Conservation (phyloP, 2,797 vertebrate genomes). For the Knipowitschia caucasica region DNA sequence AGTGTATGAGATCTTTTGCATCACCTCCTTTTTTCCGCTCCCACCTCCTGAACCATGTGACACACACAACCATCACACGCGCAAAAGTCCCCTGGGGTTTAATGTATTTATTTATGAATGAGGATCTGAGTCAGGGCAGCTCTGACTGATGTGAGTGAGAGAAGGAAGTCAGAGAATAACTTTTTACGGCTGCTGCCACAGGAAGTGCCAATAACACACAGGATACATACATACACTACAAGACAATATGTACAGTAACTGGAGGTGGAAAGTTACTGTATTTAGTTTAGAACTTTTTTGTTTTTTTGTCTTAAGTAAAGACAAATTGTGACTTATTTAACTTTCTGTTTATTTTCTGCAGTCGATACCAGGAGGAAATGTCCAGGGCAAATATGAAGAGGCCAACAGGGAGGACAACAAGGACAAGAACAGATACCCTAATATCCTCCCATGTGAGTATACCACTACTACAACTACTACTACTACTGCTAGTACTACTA, state of each 20-base stretch:
- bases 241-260: no score
- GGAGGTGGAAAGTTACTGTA: no score
- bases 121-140: constrained; percentile 42
- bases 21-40: no score
- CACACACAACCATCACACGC: constrained; percentile 29
- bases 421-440: constrained; percentile 98
- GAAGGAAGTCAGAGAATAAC: constrained; percentile 57
- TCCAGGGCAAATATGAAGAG: constrained; percentile 87
- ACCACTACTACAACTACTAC: neutral
- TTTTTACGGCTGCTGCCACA: constrained; percentile 41
- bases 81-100: constrained; percentile 48
- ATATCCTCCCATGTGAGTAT: constrained; percentile 94
- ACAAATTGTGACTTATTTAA: no score
- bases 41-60: no score
- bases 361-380: constrained; percentile 85
- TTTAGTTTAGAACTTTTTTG: neutral
- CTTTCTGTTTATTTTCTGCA: constrained; percentile 51
- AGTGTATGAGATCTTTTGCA: no score
- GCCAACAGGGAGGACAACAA: constrained; percentile 94
- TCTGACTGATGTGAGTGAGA: constrained; percentile 7
- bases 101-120: constrained; percentile 49
- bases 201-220: constrained; percentile 51
- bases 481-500: neutral
- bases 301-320: no score
- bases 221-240: no score